phyloP scores from a whole-genome alignment of 2,797 vertebrate genomes.

The Clarias platycephalus region DNA sequence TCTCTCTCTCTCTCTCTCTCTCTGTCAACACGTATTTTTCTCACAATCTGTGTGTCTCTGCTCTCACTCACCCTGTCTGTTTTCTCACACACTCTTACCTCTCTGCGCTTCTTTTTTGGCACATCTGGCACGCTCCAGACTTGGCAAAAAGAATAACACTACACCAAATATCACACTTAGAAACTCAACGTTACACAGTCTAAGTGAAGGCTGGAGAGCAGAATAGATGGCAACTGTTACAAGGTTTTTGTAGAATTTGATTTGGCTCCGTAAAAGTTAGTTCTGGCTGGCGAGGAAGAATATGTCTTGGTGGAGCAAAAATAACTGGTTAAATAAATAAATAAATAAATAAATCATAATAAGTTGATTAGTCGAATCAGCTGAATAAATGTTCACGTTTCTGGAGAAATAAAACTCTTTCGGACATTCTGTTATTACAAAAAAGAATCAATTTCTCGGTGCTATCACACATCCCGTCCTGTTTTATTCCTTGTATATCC shows the following conservation, averaged over 20 bases:
- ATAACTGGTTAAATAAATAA: no score
- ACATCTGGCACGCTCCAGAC: conserved; percentile 12
- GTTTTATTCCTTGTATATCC: not conserved
- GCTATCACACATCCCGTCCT: not conserved
- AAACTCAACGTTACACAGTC: conserved; percentile 19
- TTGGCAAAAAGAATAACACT: conserved; percentile 16
- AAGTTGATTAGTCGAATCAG: no score
- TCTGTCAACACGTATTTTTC: conserved; percentile 26
- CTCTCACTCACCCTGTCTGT: conserved; percentile 19
- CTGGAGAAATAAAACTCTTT: not conserved
- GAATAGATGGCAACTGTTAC: not conserved
- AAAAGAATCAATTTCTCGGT: not conserved
- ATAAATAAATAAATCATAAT: no score
- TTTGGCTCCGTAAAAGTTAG: not conserved
- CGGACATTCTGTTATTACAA: not conserved
- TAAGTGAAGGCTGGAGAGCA: not conserved
- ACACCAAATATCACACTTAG: conserved; percentile 6
- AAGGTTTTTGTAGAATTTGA: not conserved
- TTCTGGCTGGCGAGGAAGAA: no score
- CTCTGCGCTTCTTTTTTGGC: conserved; percentile 26
- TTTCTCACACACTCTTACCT: conserved; percentile 1
- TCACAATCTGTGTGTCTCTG: conserved; percentile 15
- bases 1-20: conserved; percentile 16
- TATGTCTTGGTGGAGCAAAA: no score
- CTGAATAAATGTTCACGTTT: not conserved